Evolutionary conservation across 2,888 invertebrate species (phyloP), one percentile per base, ranked within the genome.

Genomic region (Cinara cedri): DNA sequence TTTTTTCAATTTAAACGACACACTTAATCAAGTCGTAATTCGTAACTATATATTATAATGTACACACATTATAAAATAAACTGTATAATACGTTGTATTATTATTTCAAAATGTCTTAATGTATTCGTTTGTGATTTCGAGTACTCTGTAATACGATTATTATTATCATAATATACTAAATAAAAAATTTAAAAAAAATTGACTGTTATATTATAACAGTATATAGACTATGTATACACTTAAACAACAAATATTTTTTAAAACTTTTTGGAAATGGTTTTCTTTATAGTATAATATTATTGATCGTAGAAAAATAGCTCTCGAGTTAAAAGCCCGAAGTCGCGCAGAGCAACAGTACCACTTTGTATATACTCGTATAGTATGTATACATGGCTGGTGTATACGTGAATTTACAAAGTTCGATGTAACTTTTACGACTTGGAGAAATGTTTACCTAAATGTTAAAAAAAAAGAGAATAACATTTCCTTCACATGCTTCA

Each of bases 391-490:
- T n/a, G n/a, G n/a, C n/a, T n/a, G n/a, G n/a, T n/a, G 26, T 26
- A 60, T 9, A 34, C 9, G 19, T 34, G 14, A 49, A 60, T 72
- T 34, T 51, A 24, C 13, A 24, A 42, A 54, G 21, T 42, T 65
- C 42, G 13, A 44, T 2, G 54, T 63, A 65, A 75, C 54, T 75
- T 74, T 65, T 54, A 65, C 42, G 13, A 65, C 54, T 75, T 13
- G 21, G 1, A 63, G 49, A 75, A 54, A 75, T 65, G 65, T 75
- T 75, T 65, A 75, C 74, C n/a, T 65, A 75, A 75, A 75, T 44
- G 42, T 65, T 55, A 14, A 49, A 62, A 34, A 21, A 49, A n/a
- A 63, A 74, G 26, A 55, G 55, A 34, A 51, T 46, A 46, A 65
- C 13, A 24, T 75, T 75, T 75, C 74, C 44, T 75, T 65, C 51